A percentile compares a stretch with the other conserved stretches of the same genome.
phyloP scores from a whole-genome alignment of 2,888 invertebrate species.

The Hypercompe scribonia region DNA sequence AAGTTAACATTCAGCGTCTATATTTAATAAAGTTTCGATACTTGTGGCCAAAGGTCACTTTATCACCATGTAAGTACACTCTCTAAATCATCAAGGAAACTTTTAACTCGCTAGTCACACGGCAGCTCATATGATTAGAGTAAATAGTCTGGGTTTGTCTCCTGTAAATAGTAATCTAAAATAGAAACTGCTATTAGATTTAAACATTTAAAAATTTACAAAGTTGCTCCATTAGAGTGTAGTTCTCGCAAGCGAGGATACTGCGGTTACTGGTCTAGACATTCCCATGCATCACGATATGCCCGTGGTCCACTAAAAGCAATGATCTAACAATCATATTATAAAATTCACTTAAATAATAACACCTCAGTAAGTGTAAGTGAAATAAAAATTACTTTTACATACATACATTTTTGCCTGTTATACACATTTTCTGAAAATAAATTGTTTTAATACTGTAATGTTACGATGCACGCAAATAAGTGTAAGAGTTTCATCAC shows the following conservation, averaged over 20 bases:
- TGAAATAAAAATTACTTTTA: too few relatives aligned
- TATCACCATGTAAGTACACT: too few relatives aligned
- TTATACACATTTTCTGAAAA: too few relatives aligned
- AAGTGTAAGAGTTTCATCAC: too few relatives aligned
- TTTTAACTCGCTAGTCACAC: not conserved
- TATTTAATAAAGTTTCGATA: not conserved
- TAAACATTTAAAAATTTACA: conserved; percentile 10
- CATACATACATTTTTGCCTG: too few relatives aligned
- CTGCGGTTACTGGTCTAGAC: conserved; percentile 11
- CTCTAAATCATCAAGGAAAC: not conserved
- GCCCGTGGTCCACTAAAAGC: not conserved
- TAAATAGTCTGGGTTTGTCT: not conserved
- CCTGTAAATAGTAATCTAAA: not conserved
- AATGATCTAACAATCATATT: not conserved
- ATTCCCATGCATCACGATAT: conserved; percentile 9
- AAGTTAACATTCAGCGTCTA: too few relatives aligned
- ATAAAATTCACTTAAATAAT: not conserved
- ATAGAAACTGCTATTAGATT: not conserved
- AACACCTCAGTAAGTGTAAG: too few relatives aligned
- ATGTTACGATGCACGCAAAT: too few relatives aligned
- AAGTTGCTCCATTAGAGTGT: conserved; percentile 20
- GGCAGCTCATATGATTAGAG: not conserved
- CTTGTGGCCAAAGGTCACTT: too few relatives aligned
- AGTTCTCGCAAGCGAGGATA: conserved; percentile 25
- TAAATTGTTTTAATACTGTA: too few relatives aligned